phyloP scores from a whole-genome alignment of 2,888 invertebrate species.

The Drosophila engyochracea region DNA sequence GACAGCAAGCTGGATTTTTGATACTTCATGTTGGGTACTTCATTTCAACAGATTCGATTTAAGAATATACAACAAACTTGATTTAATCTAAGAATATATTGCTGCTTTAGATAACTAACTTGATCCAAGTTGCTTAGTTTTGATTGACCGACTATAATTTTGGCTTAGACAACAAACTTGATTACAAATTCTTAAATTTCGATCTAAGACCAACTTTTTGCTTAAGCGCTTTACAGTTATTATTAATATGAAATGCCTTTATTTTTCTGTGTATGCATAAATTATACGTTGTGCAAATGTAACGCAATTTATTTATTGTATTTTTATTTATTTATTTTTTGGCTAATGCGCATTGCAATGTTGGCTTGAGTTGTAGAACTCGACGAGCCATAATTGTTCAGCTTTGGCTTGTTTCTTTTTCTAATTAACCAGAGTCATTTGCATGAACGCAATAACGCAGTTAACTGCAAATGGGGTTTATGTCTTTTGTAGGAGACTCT shows the following conservation, averaged over 20 bases:
- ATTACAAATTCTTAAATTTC: neutral
- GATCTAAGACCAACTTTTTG: neutral
- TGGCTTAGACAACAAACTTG: neutral
- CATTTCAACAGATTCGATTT: neutral
- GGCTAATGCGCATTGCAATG: constrained; percentile 34
- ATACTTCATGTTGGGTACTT: neutral
- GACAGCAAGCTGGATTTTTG: neutral
- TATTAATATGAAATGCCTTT: neutral
- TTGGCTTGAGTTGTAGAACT: constrained; percentile 14
- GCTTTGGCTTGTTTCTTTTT: constrained; percentile 44
- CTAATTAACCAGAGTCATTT: constrained; percentile 77
- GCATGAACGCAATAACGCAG: constrained; percentile 74
- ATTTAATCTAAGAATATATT: neutral
- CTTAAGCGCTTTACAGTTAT: neutral
- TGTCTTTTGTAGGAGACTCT: constrained; percentile 64
- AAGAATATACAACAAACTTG: neutral
- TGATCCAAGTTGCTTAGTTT: neutral
- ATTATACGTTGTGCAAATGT: neutral
- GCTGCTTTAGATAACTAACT: neutral
- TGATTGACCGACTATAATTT: neutral
- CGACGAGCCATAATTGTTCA: constrained; percentile 25
- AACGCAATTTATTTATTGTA: neutral
- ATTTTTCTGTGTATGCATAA: neutral
- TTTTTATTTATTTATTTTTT: constrained; percentile 1
- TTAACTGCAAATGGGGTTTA: constrained; percentile 78